Percentiles rank a stretch among this genome's conserved stretches.
Conservation (phyloP, 2,113 vertebrate species). For the Zosterops borbonicus region DNA sequence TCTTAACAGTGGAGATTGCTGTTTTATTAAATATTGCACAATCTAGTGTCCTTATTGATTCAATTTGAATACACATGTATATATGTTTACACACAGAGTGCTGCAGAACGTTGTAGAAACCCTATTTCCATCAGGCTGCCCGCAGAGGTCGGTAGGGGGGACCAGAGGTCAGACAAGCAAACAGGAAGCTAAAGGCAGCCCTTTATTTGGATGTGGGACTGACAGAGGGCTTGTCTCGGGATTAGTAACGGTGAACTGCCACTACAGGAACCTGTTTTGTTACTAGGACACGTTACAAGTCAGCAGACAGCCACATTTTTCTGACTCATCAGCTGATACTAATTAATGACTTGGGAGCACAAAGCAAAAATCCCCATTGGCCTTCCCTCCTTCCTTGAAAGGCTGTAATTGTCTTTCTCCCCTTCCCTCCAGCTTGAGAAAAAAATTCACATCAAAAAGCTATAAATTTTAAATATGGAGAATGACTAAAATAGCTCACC, state of each 20-base stretch:
- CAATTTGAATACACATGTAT: not conserved
- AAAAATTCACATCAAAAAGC: not conserved
- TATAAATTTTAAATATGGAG: not conserved
- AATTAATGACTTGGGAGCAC: slow-evolving; percentile 38
- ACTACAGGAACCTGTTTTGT: slow-evolving; percentile 15
- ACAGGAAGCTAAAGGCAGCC: not conserved
- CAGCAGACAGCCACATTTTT: slow-evolving; percentile 45
- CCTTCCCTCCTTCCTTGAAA: slow-evolving; percentile 16
- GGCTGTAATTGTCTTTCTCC: not conserved
- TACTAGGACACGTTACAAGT: not conserved
- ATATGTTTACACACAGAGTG: not conserved
- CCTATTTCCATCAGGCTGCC: not conserved
- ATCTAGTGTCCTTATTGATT: not conserved
- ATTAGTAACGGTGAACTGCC: not conserved
- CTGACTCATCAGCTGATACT: slow-evolving; percentile 41
- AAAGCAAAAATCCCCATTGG: not conserved
- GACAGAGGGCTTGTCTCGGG: not conserved
- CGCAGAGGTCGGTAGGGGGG: not conserved
- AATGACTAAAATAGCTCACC: not conserved
- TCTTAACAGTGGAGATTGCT: not conserved
- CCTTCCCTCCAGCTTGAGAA: not conserved
- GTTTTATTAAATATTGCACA: not conserved
- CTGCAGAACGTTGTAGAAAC: not conserved
- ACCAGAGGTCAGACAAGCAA: not conserved
- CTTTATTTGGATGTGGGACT: slow-evolving; percentile 3